phyloP scores from a whole-genome alignment of 2,797 vertebrate species.

The Salarias fasciatus region DNA sequence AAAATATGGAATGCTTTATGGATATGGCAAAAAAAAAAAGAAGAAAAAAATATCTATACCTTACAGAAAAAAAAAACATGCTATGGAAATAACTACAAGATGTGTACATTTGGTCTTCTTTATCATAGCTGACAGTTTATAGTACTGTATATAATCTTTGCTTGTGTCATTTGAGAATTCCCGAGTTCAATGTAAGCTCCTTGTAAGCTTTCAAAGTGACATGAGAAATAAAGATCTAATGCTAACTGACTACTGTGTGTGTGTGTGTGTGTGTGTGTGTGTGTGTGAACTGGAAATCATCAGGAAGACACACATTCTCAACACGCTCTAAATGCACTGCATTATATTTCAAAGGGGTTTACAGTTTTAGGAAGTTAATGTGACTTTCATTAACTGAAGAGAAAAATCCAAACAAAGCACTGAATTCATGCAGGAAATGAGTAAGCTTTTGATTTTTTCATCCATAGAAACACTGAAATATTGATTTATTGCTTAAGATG shows the following conservation, averaged over 20 bases:
- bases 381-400: too few relatives aligned
- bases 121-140: constrained; percentile 85
- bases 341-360: too few relatives aligned
- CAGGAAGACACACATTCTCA: too few relatives aligned
- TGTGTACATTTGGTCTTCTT: constrained; percentile 82
- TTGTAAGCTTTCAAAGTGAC: constrained; percentile 84
- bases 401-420: too few relatives aligned
- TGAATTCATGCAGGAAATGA: too few relatives aligned
- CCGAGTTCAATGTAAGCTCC: constrained; percentile 80
- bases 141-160: constrained; percentile 84
- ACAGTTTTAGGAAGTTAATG: too few relatives aligned
- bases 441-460: too few relatives aligned
- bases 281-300: too few relatives aligned
- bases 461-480: too few relatives aligned
- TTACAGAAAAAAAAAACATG: constrained; percentile 65
- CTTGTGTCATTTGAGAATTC: constrained; percentile 84
- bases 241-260: constrained; percentile 56
- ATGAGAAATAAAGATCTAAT: constrained; percentile 86
- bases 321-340: too few relatives aligned
- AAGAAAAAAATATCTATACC: constrained; percentile 68
- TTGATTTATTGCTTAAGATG: too few relatives aligned
- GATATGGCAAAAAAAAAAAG: constrained; percentile 67
- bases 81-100: constrained; percentile 78
- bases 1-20: constrained; percentile 80
- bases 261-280: too few relatives aligned